Conservation (phyloP, 2,888 invertebrate species). For the Amitus sp. region DNA sequence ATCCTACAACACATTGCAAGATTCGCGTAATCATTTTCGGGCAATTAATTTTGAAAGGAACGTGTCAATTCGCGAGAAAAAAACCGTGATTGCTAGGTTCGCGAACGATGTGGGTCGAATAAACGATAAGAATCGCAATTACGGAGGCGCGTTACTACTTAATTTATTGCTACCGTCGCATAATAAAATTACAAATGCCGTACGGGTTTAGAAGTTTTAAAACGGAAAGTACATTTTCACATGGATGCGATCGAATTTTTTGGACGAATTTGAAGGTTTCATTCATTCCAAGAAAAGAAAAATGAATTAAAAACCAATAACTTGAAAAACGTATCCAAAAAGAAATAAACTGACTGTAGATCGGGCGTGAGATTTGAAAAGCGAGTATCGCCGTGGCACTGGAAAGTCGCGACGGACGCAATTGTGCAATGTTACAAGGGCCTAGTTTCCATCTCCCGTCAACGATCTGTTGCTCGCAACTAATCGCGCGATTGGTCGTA, state of each 20-base stretch:
- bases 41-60: no score
- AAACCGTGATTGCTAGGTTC: no score
- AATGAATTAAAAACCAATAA: not conserved
- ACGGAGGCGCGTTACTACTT: not conserved
- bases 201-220: no score
- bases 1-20: no score
- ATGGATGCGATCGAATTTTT: no score
- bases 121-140: slow-evolving; percentile 25
- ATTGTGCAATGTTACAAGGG: slow-evolving; percentile 6
- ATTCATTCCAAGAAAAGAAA: not conserved
- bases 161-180: slow-evolving; percentile 19
- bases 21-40: no score
- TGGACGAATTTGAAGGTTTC: no score
- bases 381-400: slow-evolving; percentile 3
- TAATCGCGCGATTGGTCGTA: slow-evolving; percentile 7
- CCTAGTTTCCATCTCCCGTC: slow-evolving; percentile 7
- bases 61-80: no score
- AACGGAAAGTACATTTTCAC: no score
- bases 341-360: not conserved
- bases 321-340: slow-evolving; percentile 2
- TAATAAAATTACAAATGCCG: slow-evolving; percentile 8
- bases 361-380: not conserved
- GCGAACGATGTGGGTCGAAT: slow-evolving; percentile 19
- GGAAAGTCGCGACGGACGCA: not conserved
- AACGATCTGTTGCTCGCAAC: slow-evolving; percentile 7